phyloP scores from a whole-genome alignment of 2,113 vertebrate genomes.

The Drymodes brunneopygia region DNA sequence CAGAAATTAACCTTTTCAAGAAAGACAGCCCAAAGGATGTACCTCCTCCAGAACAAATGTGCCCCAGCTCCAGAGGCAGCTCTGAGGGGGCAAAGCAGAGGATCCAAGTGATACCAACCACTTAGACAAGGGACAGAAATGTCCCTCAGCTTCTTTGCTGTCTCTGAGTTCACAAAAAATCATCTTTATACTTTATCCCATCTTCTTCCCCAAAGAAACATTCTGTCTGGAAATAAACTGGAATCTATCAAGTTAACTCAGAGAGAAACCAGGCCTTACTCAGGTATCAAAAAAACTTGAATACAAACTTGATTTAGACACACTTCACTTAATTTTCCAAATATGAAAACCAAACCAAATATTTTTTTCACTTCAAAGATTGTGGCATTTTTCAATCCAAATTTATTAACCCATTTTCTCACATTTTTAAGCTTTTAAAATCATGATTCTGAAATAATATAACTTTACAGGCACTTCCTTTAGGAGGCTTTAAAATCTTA shows the following conservation, averaged over 20 bases:
- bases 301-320: not conserved
- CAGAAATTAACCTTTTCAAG: not conserved
- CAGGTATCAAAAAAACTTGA: not conserved
- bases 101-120: not conserved
- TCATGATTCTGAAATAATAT: not conserved
- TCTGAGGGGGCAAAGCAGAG: not conserved
- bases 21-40: not conserved
- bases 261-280: not conserved
- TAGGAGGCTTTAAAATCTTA: constrained; percentile 28
- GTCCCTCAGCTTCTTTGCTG: not conserved
- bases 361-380: not conserved
- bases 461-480: not conserved
- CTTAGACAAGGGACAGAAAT: not conserved
- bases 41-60: not conserved
- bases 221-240: not conserved
- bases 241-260: not conserved
- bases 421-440: not conserved
- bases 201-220: not conserved
- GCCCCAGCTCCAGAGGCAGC: not conserved
- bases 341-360: not conserved
- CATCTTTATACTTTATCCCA: not conserved
- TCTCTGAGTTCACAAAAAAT: not conserved
- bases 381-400: not conserved
- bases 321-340: not conserved
- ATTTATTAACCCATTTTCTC: not conserved